A percentile compares a stretch with the other conserved stretches of the same genome.
phyloP scores from a whole-genome alignment of 2,888 invertebrate species.

The Drosophila ezoana region DNA sequence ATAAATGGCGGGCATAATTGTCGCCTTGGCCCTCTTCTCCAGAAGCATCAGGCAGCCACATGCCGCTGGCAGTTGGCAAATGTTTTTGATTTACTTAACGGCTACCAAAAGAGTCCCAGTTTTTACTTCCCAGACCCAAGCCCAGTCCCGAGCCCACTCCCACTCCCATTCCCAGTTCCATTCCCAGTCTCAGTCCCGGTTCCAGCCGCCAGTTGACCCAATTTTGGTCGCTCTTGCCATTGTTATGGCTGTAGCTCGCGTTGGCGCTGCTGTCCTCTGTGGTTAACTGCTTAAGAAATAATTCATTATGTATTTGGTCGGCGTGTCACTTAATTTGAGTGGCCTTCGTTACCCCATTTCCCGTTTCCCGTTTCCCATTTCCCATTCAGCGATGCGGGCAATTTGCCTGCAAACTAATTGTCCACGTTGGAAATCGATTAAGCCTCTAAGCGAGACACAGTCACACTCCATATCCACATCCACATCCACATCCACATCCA shows the following conservation, averaged over 20 bases:
- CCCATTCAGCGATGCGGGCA: slow-evolving; percentile 58
- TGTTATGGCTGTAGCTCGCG: slow-evolving; percentile 2
- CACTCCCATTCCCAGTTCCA: neutral
- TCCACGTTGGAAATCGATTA: slow-evolving; percentile 71
- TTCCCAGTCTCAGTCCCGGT: neutral
- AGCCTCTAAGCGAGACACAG: slow-evolving; percentile 40
- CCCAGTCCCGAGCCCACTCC: neutral
- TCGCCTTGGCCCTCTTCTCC: slow-evolving; percentile 13
- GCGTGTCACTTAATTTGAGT: slow-evolving; percentile 78
- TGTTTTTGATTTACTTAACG: slow-evolving; percentile 68
- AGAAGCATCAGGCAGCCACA: slow-evolving; percentile 27
- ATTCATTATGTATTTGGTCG: slow-evolving; percentile 76
- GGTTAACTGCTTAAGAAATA: slow-evolving; percentile 78
- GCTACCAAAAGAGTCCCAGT: slow-evolving; percentile 22
- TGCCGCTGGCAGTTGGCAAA: slow-evolving; percentile 63
- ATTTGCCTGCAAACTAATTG: slow-evolving; percentile 72
- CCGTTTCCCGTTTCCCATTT: neutral
- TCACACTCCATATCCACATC: slow-evolving; percentile 5
- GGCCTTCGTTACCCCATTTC: slow-evolving; percentile 29
- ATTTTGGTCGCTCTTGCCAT: slow-evolving; percentile 29
- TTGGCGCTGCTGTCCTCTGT: slow-evolving; percentile 36
- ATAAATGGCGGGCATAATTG: slow-evolving; percentile 70
- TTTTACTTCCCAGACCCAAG: neutral
- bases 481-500: neutral
- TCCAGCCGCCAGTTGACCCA: slow-evolving; percentile 56